Evolutionary conservation across 2,113 vertebrate species (phyloP).

Genomic region (Saguinus midas): DNA sequence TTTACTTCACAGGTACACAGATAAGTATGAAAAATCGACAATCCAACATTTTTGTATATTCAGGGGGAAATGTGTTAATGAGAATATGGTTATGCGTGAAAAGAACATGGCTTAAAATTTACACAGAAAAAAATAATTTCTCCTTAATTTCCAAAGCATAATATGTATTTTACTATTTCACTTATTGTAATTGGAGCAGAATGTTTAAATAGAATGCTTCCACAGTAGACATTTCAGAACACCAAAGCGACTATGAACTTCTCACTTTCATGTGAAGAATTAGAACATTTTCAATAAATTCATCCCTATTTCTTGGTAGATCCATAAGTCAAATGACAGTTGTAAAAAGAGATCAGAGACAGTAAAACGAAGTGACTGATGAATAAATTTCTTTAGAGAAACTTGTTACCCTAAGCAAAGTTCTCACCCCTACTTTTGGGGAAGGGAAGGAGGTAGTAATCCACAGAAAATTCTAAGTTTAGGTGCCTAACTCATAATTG

Average conservation of each 20-base stretch:
- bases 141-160: not conserved
- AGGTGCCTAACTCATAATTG: not conserved
- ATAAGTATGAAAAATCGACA: not conserved
- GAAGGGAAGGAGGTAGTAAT: not conserved
- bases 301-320: not conserved
- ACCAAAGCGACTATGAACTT: not conserved
- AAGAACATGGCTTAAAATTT: not conserved
- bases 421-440: not conserved
- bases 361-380: not conserved
- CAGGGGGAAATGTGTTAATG: not conserved
- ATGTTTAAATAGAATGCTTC: not conserved
- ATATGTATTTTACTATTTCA: not conserved
- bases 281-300: not conserved
- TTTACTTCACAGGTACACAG: not conserved
- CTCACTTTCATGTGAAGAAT: not conserved
- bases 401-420: not conserved
- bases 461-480: not conserved
- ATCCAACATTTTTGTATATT: not conserved
- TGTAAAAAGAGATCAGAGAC: not conserved
- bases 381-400: not conserved
- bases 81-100: not conserved
- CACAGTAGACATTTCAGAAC: not conserved
- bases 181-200: not conserved
- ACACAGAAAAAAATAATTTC: not conserved
- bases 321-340: not conserved